Percentiles rank a stretch among this genome's conserved stretches.
Evolutionary conservation across 2,113 vertebrate species (phyloP).

Genomic region (Tapirus terrestris): DNA sequence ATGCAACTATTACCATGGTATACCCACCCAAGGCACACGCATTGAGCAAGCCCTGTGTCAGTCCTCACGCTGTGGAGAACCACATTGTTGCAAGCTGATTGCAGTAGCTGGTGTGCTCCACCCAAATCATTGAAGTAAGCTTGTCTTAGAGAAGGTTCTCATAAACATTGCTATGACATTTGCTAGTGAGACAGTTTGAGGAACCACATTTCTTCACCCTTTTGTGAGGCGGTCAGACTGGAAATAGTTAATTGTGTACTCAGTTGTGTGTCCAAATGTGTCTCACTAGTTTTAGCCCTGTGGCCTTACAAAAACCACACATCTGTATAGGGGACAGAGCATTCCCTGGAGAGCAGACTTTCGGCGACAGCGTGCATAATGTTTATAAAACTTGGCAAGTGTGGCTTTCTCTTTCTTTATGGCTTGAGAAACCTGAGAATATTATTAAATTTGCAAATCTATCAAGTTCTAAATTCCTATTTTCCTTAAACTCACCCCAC

Average conservation of each 20-base stretch:
- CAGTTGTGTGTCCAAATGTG: background rate
- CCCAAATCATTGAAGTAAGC: slow-evolving; percentile 37
- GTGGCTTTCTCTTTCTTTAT: background rate
- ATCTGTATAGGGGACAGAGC: fast-evolving
- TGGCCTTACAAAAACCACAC: background rate
- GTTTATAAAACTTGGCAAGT: background rate
- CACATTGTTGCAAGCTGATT: background rate
- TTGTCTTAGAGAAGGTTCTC: background rate
- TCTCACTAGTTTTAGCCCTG: background rate
- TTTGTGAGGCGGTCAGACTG: background rate
- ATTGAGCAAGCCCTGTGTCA: background rate
- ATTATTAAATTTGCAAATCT: slow-evolving; percentile 40
- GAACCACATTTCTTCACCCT: background rate
- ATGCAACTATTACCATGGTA: background rate
- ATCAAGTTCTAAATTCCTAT: background rate
- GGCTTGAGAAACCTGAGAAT: slow-evolving; percentile 9
- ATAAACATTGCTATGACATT: background rate
- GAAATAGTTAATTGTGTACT: slow-evolving; percentile 35
- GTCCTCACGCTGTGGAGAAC: background rate
- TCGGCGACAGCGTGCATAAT: background rate
- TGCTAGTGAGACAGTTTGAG: background rate
- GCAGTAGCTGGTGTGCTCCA: background rate
- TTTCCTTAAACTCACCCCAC: slow-evolving; percentile 26
- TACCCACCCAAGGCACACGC: background rate
- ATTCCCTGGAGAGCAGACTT: background rate